phyloP scores from a whole-genome alignment of 2,113 vertebrate genomes.

The Cyanoramphus novaezelandiae region DNA sequence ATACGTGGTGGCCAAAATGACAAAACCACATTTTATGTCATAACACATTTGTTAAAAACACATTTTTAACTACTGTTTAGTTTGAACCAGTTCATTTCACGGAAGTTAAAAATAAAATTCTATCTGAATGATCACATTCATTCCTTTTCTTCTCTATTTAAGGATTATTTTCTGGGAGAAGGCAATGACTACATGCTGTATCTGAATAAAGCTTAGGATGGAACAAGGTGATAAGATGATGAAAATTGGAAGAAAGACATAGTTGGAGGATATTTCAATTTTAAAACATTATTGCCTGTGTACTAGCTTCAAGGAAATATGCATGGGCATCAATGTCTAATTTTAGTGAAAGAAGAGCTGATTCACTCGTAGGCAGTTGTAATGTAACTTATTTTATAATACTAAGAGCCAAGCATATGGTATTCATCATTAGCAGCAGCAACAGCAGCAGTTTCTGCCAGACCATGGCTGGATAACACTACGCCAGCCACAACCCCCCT shows the following conservation, averaged over 20 bases:
- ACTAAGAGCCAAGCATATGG: constrained; percentile 74
- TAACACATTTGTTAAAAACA: not conserved
- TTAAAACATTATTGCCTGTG: not conserved
- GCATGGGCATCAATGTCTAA: not conserved
- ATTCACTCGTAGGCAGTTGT: constrained; percentile 6
- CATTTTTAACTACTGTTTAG: not conserved
- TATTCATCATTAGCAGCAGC: constrained; percentile 77
- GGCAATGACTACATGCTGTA: not conserved
- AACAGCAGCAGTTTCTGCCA: constrained; percentile 61
- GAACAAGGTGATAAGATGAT: not conserved
- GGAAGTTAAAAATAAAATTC: not conserved
- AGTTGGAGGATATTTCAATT: not conserved
- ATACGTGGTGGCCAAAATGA: not conserved
- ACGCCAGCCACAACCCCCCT: not conserved
- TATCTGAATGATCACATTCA: not conserved
- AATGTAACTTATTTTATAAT: constrained; percentile 23
- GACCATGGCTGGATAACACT: constrained; percentile 52
- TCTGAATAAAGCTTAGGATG: not conserved
- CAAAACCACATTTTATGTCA: not conserved
- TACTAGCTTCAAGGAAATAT: not conserved
- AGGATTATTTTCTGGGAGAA: not conserved
- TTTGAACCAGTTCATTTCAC: not conserved
- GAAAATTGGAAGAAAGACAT: not conserved
- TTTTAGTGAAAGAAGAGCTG: constrained; percentile 40
- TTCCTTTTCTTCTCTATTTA: not conserved